Evolutionary conservation across 2,888 invertebrate species (phyloP), one percentile per base, ranked within the genome.

Genomic region (Eupithecia pulchellata): DNA sequence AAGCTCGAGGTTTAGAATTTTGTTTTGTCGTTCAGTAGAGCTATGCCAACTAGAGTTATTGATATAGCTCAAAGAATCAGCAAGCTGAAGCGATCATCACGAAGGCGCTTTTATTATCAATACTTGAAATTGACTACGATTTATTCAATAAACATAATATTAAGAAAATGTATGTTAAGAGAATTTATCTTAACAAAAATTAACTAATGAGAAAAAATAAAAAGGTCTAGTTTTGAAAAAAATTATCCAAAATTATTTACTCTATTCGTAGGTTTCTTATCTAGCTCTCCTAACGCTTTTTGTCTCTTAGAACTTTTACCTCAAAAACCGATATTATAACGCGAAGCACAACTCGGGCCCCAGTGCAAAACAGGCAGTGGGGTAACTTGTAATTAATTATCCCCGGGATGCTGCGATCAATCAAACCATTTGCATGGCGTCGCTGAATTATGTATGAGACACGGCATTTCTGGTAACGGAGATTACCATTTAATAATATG

Each of bases 341-440:
- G 14, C 30, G n/a, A 11, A 58, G 58, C 58, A 11, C 30, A 60
- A 32, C 32, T 20, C 20, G n/a, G 9, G 62, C 58, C 73, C 73
- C 74, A 75, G 77, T 71, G 74, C 68, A 69, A 52, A 29, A 17
- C 30, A 60, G 27, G n/a, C 74, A 72, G 75, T 72, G 63, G n/a
- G 27, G n/a, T 65, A 68, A 69, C 58, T 72, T 17, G 52, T 57
- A 65, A 73, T 73, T 71, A 72, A 71, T 77, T 60, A 68, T 20
- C 14, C n/a, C 4, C 32, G 30, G 52, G 58, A 52, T 52, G 36
- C 29, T 47, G 61, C 65, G 67, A 75, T 74, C 70, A 63, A 73
- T 74, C 72, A 70, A 66, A 66, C 30, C 34, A 64, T 62, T 71
- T 64, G 29, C 30, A 58, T 30, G 2, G 58, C 58, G 57, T n/a